A percentile compares a stretch with the other conserved stretches of the same genome.
Evolutionary conservation across 2,797 vertebrate genomes (phyloP).

Genomic region (Steatocranus sp.): DNA sequence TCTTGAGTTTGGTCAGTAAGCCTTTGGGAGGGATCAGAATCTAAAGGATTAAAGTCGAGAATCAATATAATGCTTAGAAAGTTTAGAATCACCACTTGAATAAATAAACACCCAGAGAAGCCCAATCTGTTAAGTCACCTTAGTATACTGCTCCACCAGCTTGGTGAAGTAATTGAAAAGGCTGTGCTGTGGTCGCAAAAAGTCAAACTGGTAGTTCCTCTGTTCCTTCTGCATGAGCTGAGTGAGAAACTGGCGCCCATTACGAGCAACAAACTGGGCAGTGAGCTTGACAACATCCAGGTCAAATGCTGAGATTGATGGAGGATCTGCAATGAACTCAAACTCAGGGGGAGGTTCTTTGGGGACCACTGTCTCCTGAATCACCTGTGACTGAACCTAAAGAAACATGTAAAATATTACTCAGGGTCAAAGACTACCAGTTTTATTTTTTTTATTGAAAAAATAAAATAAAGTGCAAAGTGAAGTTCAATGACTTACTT

Average conservation of each 20-base stretch:
- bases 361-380: slow-evolving; percentile 90
- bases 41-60: slow-evolving; percentile 64
- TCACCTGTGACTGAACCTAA: slow-evolving; percentile 94
- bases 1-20: slow-evolving; percentile 90
- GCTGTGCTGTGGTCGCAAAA: slow-evolving; percentile 95
- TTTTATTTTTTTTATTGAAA: background rate
- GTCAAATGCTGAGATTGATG: slow-evolving; percentile 96
- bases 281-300: slow-evolving; percentile 97
- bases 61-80: background rate
- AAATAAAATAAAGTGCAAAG: background rate
- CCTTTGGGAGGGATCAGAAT: slow-evolving; percentile 97
- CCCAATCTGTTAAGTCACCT: slow-evolving; percentile 71
- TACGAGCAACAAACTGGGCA: slow-evolving; percentile 95
- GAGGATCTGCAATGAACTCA: slow-evolving; percentile 96
- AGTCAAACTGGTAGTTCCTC: slow-evolving; percentile 99
- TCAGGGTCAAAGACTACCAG: background rate
- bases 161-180: slow-evolving; percentile 99
- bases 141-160: slow-evolving; percentile 98
- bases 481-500: slow-evolving; percentile 67
- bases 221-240: slow-evolving; percentile 99
- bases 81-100: background rate
- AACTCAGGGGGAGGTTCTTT: slow-evolving; percentile 97
- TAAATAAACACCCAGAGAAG: background rate
- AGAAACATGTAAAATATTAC: background rate
- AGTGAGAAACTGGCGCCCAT: slow-evolving; percentile 95